These are phyloP conservation scores for Apolygus lucorum DNA, from an alignment of 1,140 invertebrate genomes.

Conservation along the genomic window DNA sequence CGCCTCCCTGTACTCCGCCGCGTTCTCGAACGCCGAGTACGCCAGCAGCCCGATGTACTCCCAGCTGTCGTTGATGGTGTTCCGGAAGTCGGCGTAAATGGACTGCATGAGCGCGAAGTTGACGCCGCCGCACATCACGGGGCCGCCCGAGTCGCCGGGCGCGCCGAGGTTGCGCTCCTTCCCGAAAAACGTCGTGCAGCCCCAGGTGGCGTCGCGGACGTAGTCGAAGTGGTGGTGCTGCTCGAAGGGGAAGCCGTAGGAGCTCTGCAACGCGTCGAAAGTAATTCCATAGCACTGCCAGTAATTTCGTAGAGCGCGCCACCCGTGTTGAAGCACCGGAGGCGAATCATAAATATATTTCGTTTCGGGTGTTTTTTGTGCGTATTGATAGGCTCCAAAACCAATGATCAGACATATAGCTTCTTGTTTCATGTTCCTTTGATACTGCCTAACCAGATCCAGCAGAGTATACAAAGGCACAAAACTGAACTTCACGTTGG, in stretches of 20 bases:
- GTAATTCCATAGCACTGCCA: neutral
- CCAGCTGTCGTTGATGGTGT: neutral
- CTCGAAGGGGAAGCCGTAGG: neutral
- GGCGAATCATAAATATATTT: too few relatives aligned
- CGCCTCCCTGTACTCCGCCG: neutral
- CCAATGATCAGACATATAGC: too few relatives aligned
- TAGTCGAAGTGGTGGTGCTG: neutral
- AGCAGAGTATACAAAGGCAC: too few relatives aligned
- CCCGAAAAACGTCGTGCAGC: neutral
- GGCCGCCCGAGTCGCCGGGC: neutral
- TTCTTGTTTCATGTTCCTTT: too few relatives aligned
- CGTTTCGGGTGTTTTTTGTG: too few relatives aligned
- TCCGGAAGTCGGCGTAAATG: neutral
- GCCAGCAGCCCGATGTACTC: neutral
- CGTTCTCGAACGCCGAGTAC: neutral
- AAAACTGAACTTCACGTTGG: too few relatives aligned
- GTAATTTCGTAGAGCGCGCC: neutral
- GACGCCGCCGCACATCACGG: neutral
- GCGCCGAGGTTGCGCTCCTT: neutral
- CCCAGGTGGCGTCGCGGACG: neutral
- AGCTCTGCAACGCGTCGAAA: neutral
- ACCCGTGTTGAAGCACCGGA: neutral
- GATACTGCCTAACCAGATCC: too few relatives aligned
- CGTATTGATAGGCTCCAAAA: too few relatives aligned
- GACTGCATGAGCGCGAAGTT: neutral